Base-by-base conservation (phyloP, 2,888 invertebrate genomes). In the Tuberolachnus salignus region DNA sequence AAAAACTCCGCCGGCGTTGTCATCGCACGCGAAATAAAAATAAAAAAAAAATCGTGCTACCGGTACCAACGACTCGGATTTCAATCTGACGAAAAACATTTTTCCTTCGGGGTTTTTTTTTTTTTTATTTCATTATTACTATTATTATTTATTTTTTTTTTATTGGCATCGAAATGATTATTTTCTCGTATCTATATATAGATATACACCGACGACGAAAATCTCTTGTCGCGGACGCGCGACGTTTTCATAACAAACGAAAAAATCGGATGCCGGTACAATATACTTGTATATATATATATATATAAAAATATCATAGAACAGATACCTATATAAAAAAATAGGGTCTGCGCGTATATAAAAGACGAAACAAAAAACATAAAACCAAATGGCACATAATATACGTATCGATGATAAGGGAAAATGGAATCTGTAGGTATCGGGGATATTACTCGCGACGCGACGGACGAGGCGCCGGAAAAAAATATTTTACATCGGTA, bases 81-180 rank as follows among this genome's bases (percentile, higher is more conserved):
- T 75, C 74, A 75, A 75, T 75, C 55, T 46, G 46, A 66, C 42
- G 6, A 55, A 74, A 75, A 66, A 55, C 55, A 51, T 75, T 66
- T 74, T 19, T 42, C 10, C 23, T 21, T 49, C 21, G n/a, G 26
- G 11, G n/a, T 21, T 46, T 23, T 42, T 57, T 42, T 42, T 55
- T 70, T 14, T 46, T 21, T 16, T 51, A 23, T 34, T 14, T 34
- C 63, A 34, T 73, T 73, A 34, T 61, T 71, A 26, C 61, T 72
- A 34, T 59, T 66, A 34, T 3, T 34, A 34, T 4, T 9, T 49
- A 23, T 67, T 23, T 49, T 67, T 42, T 51, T 63, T 21, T 73
- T 63, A 21, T 42, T 51, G 51, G 3, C 51, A 53, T 61, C 1
- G 51, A 63, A 73, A 73, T 51, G 34, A 73, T 73, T 73, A 73